Conservation (phyloP, 2,113 vertebrate species). For the Osmerus mordax region DNA sequence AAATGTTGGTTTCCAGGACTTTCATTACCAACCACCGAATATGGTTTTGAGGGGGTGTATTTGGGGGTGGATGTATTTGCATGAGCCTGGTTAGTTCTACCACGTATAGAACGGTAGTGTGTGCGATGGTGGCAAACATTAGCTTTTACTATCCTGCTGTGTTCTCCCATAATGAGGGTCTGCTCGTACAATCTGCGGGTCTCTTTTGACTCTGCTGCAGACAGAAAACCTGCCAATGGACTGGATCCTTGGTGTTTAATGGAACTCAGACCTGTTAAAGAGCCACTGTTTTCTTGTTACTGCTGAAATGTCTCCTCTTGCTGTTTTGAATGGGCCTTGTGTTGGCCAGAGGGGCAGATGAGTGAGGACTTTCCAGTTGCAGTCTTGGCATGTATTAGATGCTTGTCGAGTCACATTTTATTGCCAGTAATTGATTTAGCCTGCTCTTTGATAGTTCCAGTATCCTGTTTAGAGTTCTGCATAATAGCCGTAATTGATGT, state of each 20-base stretch:
- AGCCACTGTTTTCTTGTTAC: conserved; percentile 25
- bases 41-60: conserved; percentile 32
- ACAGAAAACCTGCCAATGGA: conserved; percentile 49
- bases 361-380: conserved; percentile 10
- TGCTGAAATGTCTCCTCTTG: conserved; percentile 21
- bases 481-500: conserved; percentile 1
- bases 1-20: no score
- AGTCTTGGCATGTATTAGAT: conserved; percentile 27
- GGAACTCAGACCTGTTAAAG: conserved; percentile 49
- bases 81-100: conserved; percentile 38
- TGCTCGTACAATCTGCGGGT: conserved; percentile 40
- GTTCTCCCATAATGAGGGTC: conserved; percentile 29
- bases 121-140: conserved; percentile 51
- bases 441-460: conserved; percentile 30
- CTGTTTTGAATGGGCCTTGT: conserved; percentile 2
- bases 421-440: conserved; percentile 56
- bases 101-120: conserved; percentile 41
- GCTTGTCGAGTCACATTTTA: conserved; percentile 31
- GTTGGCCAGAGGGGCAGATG: background rate
- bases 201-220: conserved; percentile 47
- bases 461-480: conserved; percentile 25
- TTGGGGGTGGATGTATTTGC: conserved; percentile 46
- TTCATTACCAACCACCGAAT: background rate
- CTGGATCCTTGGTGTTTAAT: conserved; percentile 58
- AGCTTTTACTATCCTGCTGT: conserved; percentile 51